Evolutionary conservation across 2,113 vertebrate genomes (phyloP).

Genomic region (Nicator chloris): DNA sequence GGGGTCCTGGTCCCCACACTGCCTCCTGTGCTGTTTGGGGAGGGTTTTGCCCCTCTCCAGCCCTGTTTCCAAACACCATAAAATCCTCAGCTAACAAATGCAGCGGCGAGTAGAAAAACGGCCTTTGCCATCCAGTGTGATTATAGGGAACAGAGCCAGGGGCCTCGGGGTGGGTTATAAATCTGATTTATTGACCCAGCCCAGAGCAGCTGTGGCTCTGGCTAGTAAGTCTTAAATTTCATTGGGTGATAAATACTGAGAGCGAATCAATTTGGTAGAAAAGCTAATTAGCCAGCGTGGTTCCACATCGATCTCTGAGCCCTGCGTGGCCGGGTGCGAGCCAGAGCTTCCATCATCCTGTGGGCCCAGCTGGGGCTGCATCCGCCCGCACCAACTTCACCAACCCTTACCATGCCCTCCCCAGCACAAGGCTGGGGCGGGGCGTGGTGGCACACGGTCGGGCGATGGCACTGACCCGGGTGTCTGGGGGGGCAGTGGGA

Average conservation of each 20-base stretch:
- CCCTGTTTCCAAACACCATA: not conserved
- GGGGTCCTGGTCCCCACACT: not conserved
- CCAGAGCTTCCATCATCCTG: not conserved
- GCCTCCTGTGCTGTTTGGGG: not conserved
- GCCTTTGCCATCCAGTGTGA: conserved; percentile 41
- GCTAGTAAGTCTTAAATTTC: conserved; percentile 69
- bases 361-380: not conserved
- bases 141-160: conserved; percentile 47
- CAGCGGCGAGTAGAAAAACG: conserved; percentile 5
- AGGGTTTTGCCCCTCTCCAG: not conserved
- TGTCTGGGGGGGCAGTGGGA: accelerated
- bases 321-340: not conserved
- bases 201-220: conserved; percentile 36
- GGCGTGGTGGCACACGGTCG: accelerated
- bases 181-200: conserved; percentile 69
- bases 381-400: accelerated
- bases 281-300: conserved; percentile 68
- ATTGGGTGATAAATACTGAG: conserved; percentile 72
- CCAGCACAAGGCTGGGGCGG: accelerated
- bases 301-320: not conserved
- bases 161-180: conserved; percentile 59
- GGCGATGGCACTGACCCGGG: accelerated
- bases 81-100: conserved; percentile 27
- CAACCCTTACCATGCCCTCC: accelerated
- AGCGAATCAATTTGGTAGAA: conserved; percentile 72